phyloP scores from a whole-genome alignment of 2,113 vertebrate species.

The Trichechus manatus region DNA sequence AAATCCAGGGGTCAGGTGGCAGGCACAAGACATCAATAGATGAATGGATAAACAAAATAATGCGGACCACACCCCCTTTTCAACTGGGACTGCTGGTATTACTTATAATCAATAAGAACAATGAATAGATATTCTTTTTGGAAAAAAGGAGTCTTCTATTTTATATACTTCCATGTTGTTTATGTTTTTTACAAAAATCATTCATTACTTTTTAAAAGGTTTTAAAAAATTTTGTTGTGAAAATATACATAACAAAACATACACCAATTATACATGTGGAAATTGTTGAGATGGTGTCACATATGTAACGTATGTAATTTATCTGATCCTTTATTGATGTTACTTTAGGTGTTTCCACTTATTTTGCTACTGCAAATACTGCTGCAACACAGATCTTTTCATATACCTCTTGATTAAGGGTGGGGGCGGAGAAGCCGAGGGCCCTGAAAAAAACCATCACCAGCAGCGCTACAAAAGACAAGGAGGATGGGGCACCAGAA shows the following conservation, averaged over 20 bases:
- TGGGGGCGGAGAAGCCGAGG: not conserved
- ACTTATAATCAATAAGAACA: too few relatives aligned
- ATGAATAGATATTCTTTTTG: too few relatives aligned
- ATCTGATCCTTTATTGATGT: not conserved
- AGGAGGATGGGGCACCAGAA: not conserved
- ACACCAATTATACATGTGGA: not conserved
- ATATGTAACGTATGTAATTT: not conserved
- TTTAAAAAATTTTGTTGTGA: too few relatives aligned
- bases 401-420: not conserved
- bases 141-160: too few relatives aligned
- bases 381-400: not conserved
- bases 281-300: not conserved
- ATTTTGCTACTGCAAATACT: not conserved
- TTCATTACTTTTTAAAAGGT: too few relatives aligned
- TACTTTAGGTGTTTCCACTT: not conserved
- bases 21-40: not conserved
- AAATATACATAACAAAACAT: too few relatives aligned
- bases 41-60: not conserved
- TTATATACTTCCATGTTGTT: too few relatives aligned
- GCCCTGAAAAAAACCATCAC: not conserved
- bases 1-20: too few relatives aligned
- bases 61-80: too few relatives aligned
- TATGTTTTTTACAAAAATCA: too few relatives aligned
- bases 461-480: not conserved
- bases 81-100: too few relatives aligned